A percentile compares a stretch with the other conserved stretches of the same genome.
Evolutionary conservation across 2,797 vertebrate species (phyloP).

Genomic region (Heliangelus exortis): DNA sequence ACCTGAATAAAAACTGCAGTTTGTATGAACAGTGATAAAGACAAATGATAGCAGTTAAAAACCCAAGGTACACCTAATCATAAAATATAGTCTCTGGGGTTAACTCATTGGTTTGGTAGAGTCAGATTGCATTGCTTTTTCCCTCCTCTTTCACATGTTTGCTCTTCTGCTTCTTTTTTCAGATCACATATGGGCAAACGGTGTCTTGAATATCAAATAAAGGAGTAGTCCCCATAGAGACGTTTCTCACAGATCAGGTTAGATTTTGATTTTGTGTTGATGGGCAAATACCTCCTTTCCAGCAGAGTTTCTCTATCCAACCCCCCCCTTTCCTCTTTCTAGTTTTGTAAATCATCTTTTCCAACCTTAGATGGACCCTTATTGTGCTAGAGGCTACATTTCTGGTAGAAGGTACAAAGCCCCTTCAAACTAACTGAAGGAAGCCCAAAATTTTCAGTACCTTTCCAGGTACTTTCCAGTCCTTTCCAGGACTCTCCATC

Average conservation of each 20-base stretch:
- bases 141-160: slow-evolving; percentile 42
- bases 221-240: slow-evolving; percentile 28
- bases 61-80: neutral
- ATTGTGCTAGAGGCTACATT: neutral
- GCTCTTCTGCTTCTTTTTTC: slow-evolving; percentile 52
- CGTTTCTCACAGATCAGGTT: slow-evolving; percentile 16
- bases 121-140: slow-evolving; percentile 1
- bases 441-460: neutral
- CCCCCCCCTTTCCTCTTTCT: neutral
- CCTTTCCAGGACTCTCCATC: neutral
- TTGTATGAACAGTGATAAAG: neutral
- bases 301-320: neutral
- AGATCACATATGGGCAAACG: slow-evolving; percentile 42
- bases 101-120: neutral
- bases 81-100: neutral
- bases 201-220: slow-evolving; percentile 35
- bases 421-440: neutral
- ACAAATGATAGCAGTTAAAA: neutral
- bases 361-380: neutral
- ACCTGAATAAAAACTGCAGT: neutral
- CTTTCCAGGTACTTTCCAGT: too few species aligned
- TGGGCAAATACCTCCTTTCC: slow-evolving; percentile 32
- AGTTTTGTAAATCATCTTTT: neutral
- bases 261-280: slow-evolving; percentile 28
- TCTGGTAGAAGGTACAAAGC: neutral